These are phyloP conservation scores for Phymatocera aterrima DNA, from an alignment of 2,888 invertebrate genomes.

Conservation along the genomic window DNA sequence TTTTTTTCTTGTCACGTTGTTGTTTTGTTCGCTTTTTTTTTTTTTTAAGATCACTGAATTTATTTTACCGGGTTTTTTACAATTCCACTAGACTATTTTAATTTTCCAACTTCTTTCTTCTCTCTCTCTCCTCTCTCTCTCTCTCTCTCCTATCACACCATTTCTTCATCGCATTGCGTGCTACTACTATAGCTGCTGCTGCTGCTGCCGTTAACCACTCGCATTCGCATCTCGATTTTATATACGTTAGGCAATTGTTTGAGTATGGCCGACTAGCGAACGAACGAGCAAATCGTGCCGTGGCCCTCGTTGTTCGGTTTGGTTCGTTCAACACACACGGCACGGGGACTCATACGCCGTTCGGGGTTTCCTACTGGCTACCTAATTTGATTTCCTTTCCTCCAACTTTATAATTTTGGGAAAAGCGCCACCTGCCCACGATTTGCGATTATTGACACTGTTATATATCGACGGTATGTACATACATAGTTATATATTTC, in stretches of 20 bases:
- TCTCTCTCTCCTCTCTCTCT: no score
- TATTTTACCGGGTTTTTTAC: no score
- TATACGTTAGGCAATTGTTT: conserved; percentile 70
- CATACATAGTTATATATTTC: not conserved
- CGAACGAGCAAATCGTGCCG: no score
- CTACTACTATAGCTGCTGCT: no score
- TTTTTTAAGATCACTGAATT: no score
- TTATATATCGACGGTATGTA: not conserved
- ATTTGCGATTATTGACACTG: conserved; percentile 3
- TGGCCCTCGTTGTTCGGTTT: not conserved
- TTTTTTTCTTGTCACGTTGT: no score
- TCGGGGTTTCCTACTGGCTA: no score
- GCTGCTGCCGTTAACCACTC: no score
- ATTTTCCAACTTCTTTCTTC: no score
- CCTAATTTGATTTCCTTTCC: not conserved
- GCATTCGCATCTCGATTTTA: conserved; percentile 46
- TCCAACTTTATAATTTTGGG: not conserved
- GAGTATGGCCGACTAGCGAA: conserved; percentile 70
- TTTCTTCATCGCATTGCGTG: conserved; percentile 57
- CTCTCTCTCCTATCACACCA: conserved; percentile 57
- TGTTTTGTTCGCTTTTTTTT: no score
- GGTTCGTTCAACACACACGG: not conserved
- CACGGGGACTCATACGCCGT: conserved; percentile 3
- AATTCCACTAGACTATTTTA: no score
- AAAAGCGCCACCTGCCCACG: conserved; percentile 20